Evolutionary conservation across 2,797 vertebrate species (phyloP).

Genomic region (Aselliscus stoliczkanus): DNA sequence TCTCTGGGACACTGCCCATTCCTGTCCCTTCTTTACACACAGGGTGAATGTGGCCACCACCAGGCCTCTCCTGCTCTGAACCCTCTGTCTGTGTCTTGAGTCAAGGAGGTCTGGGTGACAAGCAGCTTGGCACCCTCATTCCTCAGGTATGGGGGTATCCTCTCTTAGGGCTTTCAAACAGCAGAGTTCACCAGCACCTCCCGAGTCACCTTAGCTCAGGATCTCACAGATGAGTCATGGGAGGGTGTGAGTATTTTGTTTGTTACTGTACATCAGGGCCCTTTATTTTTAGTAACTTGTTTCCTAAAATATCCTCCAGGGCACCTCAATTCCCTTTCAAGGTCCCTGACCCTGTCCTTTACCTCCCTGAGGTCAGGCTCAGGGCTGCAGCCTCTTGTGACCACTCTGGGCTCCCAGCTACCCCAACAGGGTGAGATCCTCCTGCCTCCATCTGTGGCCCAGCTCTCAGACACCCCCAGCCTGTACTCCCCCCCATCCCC

Average conservation of each 20-base stretch:
- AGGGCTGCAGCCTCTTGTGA: neutral
- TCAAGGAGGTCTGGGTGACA: neutral
- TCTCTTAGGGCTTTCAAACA: neutral
- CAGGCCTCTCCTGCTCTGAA: accelerated
- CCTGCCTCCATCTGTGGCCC: accelerated
- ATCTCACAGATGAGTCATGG: neutral
- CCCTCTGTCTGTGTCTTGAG: neutral
- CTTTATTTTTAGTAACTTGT: neutral
- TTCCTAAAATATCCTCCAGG: neutral
- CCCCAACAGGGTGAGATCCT: neutral
- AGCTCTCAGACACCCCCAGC: neutral
- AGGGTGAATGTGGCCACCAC: accelerated
- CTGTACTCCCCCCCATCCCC: neutral
- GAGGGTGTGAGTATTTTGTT: neutral
- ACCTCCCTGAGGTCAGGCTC: neutral
- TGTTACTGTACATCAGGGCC: neutral
- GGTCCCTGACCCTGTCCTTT: neutral
- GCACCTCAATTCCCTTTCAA: neutral
- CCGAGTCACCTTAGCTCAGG: too few species aligned
- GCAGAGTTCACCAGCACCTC: neutral
- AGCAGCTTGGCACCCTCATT: accelerated
- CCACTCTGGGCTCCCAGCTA: too few species aligned
- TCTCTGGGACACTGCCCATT: accelerated
- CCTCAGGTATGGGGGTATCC: neutral
- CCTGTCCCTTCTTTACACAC: accelerated